These are phyloP conservation scores for Polydrusus pterygomalis DNA, from an alignment of 2,888 invertebrate species.

Conservation along the genomic window DNA sequence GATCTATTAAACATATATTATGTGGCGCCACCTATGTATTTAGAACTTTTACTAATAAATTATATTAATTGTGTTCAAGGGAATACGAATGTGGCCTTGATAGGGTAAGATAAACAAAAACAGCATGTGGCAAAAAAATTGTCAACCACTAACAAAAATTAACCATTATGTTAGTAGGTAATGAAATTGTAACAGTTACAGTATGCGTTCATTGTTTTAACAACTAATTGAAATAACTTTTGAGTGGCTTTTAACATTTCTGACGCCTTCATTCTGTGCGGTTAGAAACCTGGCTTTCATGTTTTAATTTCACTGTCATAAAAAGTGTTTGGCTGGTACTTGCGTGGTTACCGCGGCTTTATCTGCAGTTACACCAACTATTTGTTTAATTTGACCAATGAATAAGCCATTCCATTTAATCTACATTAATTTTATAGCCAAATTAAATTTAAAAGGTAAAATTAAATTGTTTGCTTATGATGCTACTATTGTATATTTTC, in stretches of 20 bases:
- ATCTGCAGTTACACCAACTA: no score
- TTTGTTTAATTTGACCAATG: no score
- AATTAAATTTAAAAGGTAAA: no score
- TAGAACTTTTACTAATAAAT: constrained; percentile 59
- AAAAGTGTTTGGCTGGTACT: no score
- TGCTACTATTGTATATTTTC: no score
- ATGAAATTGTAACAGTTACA: not conserved
- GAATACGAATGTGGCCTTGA: constrained; percentile 72
- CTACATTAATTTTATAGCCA: no score
- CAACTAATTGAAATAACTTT: not conserved
- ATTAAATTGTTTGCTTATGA: no score
- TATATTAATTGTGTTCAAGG: constrained; percentile 69
- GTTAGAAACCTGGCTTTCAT: no score
- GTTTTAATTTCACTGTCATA: no score
- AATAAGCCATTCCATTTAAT: no score
- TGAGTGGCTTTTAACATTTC: not conserved
- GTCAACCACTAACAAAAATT: constrained; percentile 22
- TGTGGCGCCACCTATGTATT: constrained; percentile 35
- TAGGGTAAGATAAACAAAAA: constrained; percentile 68
- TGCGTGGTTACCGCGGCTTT: no score
- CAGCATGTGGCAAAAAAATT: constrained; percentile 17
- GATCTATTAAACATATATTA: not conserved
- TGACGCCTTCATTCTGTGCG: not conserved
- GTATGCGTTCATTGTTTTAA: no score
- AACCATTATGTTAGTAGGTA: not conserved